phyloP scores from a whole-genome alignment of 2,113 vertebrate species.

The Hiodon tergisus region DNA sequence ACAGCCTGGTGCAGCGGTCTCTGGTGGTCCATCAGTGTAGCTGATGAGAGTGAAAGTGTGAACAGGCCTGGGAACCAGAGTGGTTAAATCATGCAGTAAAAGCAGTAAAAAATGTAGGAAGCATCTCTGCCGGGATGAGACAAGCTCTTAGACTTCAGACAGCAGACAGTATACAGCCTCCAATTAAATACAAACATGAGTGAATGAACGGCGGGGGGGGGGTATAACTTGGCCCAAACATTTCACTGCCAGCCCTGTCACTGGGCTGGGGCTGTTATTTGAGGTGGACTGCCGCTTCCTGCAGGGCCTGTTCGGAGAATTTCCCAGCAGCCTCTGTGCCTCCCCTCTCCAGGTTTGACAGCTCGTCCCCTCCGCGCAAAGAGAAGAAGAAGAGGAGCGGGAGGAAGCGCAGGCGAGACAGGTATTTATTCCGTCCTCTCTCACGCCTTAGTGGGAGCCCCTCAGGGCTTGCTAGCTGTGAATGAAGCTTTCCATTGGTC shows the following conservation, averaged over 20 bases:
- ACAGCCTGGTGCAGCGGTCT: too few relatives aligned
- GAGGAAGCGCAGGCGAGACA: conserved; percentile 72
- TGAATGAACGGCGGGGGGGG: too few relatives aligned
- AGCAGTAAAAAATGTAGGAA: background rate
- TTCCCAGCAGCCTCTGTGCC: background rate
- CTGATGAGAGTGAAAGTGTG: too few relatives aligned
- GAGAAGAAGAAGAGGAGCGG: conserved; percentile 65
- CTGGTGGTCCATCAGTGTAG: too few relatives aligned
- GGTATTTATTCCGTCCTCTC: conserved; percentile 46
- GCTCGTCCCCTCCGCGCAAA: conserved; percentile 68
- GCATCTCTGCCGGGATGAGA: background rate
- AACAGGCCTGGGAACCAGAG: too few relatives aligned
- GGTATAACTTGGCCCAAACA: background rate
- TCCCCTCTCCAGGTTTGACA: conserved; percentile 55
- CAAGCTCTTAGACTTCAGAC: too few relatives aligned
- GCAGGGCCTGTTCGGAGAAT: background rate
- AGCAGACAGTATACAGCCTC: background rate
- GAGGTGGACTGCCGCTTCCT: background rate
- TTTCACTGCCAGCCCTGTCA: background rate
- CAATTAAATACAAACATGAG: background rate
- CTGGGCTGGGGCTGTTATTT: background rate
- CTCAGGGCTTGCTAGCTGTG: background rate
- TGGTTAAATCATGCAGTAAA: background rate
- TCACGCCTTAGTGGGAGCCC: background rate
- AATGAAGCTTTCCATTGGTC: too few relatives aligned